These are phyloP conservation scores for Brachionus koreanus DNA, from an alignment of 1,140 invertebrate genomes.

Conservation along the genomic window DNA sequence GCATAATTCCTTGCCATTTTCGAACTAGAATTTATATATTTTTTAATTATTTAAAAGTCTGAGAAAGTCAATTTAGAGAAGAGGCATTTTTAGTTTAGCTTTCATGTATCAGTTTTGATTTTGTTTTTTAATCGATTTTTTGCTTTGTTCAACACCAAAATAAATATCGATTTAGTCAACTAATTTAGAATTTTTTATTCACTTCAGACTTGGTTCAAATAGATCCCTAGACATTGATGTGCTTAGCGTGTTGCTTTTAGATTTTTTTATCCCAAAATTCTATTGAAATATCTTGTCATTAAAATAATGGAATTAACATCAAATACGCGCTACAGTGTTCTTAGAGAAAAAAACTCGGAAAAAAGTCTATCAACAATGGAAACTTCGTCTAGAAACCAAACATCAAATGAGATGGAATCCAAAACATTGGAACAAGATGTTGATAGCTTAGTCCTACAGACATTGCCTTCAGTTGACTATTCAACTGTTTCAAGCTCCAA, in stretches of 20 bases:
- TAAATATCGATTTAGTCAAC: neutral
- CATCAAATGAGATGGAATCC: neutral
- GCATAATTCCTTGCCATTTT: neutral
- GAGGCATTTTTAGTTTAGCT: neutral
- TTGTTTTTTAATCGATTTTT: neutral
- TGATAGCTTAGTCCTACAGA: neutral
- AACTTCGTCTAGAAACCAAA: neutral
- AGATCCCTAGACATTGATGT: neutral
- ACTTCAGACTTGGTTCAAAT: neutral
- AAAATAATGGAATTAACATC: slow-evolving; percentile 4
- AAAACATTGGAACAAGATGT: neutral
- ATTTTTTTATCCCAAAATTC: neutral
- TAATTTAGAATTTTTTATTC: slow-evolving; percentile 1
- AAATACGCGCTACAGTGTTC: slow-evolving; percentile 10
- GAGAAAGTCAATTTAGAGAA: neutral
- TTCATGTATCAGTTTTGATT: neutral
- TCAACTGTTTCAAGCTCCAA: neutral
- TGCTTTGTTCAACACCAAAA: neutral
- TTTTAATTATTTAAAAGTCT: neutral
- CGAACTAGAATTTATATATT: neutral
- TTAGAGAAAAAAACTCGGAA: neutral
- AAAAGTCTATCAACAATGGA: neutral
- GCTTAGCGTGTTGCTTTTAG: neutral
- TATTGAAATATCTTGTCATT: neutral
- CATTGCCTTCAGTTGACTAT: neutral